These are phyloP conservation scores for Cephonodes hylas DNA, from an alignment of 2,888 invertebrate genomes.

Conservation along the genomic window DNA sequence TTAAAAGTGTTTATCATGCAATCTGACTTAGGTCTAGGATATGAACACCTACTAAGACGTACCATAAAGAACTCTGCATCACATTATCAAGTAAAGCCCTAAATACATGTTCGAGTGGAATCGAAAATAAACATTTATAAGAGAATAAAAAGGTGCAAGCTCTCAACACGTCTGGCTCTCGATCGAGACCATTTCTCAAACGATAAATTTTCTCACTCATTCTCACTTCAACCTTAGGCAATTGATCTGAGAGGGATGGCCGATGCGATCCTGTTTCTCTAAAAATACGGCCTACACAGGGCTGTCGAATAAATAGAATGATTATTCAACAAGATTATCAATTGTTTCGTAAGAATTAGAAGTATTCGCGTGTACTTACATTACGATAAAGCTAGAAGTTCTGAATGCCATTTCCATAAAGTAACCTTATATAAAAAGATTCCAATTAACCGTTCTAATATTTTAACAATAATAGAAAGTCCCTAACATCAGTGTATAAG, in stretches of 20 bases:
- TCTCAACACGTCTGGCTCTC: conserved; percentile 16
- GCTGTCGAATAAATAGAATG: conserved; percentile 6
- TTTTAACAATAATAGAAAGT: too few relatives aligned
- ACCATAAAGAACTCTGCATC: background rate
- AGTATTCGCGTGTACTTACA: too few relatives aligned
- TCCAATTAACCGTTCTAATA: too few relatives aligned
- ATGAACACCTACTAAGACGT: background rate
- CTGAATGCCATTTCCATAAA: too few relatives aligned
- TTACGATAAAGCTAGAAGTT: too few relatives aligned
- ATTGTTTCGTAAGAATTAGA: background rate
- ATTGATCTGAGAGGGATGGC: conserved; percentile 27
- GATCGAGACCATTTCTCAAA: conserved; percentile 16
- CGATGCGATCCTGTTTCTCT: conserved; percentile 20
- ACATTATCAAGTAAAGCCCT: background rate
- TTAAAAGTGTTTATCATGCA: too few relatives aligned
- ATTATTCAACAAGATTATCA: background rate
- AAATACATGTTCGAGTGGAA: background rate
- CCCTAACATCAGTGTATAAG: too few relatives aligned
- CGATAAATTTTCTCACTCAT: conserved; percentile 23
- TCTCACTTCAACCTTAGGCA: conserved; percentile 17
- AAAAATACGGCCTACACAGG: conserved; percentile 29
- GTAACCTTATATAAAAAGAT: too few relatives aligned
- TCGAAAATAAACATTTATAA: conserved; percentile 4
- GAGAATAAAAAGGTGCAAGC: conserved; percentile 16
- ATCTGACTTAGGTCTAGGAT: too few relatives aligned